phyloP scores from a whole-genome alignment of 2,113 vertebrate species.

The Piaya cayana region DNA sequence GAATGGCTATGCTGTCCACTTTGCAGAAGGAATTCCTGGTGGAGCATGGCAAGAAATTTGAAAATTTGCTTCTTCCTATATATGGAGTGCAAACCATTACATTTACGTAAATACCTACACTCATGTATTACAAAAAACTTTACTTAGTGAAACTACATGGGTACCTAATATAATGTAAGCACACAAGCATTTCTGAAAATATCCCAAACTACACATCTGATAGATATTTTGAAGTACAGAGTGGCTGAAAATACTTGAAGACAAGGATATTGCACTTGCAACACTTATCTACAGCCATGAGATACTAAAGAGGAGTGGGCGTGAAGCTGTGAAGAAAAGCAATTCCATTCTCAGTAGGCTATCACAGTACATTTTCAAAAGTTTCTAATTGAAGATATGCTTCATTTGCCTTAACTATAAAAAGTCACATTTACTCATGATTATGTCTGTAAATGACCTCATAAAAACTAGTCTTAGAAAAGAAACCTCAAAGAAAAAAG shows the following conservation, averaged over 20 bases:
- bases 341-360: constrained; percentile 83
- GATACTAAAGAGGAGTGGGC: constrained; percentile 69
- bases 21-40: neutral
- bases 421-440: constrained; percentile 75
- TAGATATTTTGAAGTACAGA: constrained; percentile 54
- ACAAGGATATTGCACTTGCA: constrained; percentile 66
- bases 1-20: neutral
- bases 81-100: neutral
- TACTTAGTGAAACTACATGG: neutral
- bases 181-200: constrained; percentile 13
- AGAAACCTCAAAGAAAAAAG: neutral
- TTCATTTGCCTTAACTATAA: constrained; percentile 80
- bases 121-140: neutral
- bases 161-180: neutral
- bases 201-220: neutral
- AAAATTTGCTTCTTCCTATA: neutral
- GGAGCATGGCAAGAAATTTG: neutral
- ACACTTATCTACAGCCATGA: constrained; percentile 51
- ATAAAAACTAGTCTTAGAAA: constrained; percentile 63
- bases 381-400: constrained; percentile 84
- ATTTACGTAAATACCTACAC: neutral
- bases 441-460: constrained; percentile 77
- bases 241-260: constrained; percentile 63
- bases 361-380: constrained; percentile 78
- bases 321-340: constrained; percentile 78